Percentiles rank a stretch among this genome's conserved stretches.
Evolutionary conservation across 2,797 vertebrate species (phyloP).

Genomic region (Xenopus petersii): DNA sequence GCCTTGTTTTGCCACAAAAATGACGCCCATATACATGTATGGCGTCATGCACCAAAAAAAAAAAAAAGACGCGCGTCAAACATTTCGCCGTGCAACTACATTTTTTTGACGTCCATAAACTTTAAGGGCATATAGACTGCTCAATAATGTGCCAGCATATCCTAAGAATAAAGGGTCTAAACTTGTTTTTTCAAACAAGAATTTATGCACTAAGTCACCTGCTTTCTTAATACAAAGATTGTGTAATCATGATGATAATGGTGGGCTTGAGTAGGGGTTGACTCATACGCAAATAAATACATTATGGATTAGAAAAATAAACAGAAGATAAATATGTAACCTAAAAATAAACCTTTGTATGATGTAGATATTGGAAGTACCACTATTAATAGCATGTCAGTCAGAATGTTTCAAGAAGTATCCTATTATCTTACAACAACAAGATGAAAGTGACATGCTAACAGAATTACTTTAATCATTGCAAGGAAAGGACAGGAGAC

Average conservation of each 20-base stretch:
- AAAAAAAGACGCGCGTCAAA: too few relatives aligned
- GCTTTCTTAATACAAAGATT: not conserved
- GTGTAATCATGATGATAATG: not conserved
- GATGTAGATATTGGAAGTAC: not conserved
- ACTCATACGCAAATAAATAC: too few relatives aligned
- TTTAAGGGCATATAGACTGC: too few relatives aligned
- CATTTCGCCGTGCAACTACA: too few relatives aligned
- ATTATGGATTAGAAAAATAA: too few relatives aligned
- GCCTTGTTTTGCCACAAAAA: too few relatives aligned
- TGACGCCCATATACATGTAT: too few relatives aligned
- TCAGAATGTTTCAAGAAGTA: not conserved
- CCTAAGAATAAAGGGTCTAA: not conserved
- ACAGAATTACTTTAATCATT: conserved; percentile 29
- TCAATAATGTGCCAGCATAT: not conserved
- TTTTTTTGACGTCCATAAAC: too few relatives aligned
- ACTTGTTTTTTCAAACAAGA: not conserved
- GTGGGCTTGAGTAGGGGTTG: too few relatives aligned
- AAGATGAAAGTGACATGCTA: conserved; percentile 33
- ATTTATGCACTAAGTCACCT: not conserved
- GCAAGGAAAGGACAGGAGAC: conserved; percentile 21
- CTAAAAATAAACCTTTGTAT: not conserved
- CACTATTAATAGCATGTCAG: too few relatives aligned
- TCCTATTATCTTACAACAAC: not conserved
- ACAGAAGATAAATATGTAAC: not conserved
- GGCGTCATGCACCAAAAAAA: too few relatives aligned